These are phyloP conservation scores for Melanotaenia maccullochi DNA, from an alignment of 2,797 vertebrate genomes.

Conservation along the genomic window DNA sequence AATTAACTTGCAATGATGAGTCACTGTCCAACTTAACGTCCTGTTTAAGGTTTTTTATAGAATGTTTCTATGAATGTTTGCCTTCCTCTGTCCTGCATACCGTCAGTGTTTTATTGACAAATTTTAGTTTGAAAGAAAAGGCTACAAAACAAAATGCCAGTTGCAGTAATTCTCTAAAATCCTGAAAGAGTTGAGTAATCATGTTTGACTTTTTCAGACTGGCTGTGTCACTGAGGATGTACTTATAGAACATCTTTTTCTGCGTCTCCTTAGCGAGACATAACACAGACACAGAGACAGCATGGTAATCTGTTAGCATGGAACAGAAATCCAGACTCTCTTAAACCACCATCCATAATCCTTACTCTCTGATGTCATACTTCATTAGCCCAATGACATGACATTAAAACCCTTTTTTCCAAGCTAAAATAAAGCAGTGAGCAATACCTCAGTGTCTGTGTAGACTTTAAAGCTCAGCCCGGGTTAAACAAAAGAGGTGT, in stretches of 20 bases:
- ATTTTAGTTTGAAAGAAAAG: conserved; percentile 36
- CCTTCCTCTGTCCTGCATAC: conserved; percentile 7
- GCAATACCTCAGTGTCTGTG: conserved; percentile 20
- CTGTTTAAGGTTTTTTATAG: not conserved
- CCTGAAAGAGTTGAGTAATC: conserved; percentile 45
- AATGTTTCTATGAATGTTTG: not conserved
- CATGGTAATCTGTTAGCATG: conserved; percentile 69
- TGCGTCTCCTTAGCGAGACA: conserved; percentile 56
- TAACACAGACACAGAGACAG: conserved; percentile 68
- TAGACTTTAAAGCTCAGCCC: conserved; percentile 41
- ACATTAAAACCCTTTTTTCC: conserved; percentile 47
- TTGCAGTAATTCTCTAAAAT: conserved; percentile 48
- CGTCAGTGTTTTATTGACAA: conserved; percentile 33
- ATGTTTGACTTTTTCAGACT: conserved; percentile 56
- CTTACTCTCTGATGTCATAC: conserved; percentile 61
- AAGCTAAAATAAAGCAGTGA: conserved; percentile 28
- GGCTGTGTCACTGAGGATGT: conserved; percentile 48
- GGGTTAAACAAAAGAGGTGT: conserved; percentile 24
- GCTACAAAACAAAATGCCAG: conserved; percentile 30
- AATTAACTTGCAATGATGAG: not conserved
- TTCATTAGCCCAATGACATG: conserved; percentile 59
- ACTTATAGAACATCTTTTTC: conserved; percentile 50
- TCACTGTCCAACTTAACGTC: not conserved
- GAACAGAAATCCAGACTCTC: conserved; percentile 64
- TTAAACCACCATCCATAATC: conserved; percentile 74